These are phyloP conservation scores for Furcula furcula DNA, from an alignment of 2,888 invertebrate species.

Conservation along the genomic window DNA sequence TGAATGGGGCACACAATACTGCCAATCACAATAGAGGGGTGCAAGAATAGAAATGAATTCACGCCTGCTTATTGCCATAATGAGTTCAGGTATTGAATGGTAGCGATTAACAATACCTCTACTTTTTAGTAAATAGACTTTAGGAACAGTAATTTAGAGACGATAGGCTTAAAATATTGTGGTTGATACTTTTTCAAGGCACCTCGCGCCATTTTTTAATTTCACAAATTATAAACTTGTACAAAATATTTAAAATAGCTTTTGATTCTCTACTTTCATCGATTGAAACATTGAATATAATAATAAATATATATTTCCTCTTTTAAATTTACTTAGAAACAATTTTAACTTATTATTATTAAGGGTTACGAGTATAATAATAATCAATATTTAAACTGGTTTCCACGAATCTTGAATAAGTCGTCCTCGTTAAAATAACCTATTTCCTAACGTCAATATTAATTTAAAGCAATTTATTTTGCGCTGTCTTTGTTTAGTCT, in stretches of 20 bases:
- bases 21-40: slow-evolving; percentile 17
- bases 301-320: not conserved
- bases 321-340: not conserved
- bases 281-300: too few species aligned
- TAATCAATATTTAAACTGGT: not conserved
- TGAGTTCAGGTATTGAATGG: slow-evolving; percentile 5
- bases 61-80: slow-evolving; percentile 8
- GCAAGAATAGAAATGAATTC: slow-evolving; percentile 28
- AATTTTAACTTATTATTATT: not conserved
- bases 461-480: not conserved
- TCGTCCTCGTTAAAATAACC: not conserved
- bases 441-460: not conserved
- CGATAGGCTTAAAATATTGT: too few species aligned
- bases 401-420: not conserved
- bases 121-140: too few species aligned
- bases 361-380: too few species aligned
- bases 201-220: too few species aligned
- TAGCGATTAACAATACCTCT: slow-evolving; percentile 1
- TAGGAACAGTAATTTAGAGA: too few species aligned
- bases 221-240: too few species aligned
- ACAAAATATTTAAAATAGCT: too few species aligned
- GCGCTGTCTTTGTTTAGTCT: too few species aligned
- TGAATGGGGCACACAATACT: slow-evolving; percentile 28
- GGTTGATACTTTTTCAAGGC: too few species aligned
- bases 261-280: too few species aligned